Base-by-base conservation (phyloP, 2,888 invertebrate genomes). In the Leptothorax acervorum region DNA sequence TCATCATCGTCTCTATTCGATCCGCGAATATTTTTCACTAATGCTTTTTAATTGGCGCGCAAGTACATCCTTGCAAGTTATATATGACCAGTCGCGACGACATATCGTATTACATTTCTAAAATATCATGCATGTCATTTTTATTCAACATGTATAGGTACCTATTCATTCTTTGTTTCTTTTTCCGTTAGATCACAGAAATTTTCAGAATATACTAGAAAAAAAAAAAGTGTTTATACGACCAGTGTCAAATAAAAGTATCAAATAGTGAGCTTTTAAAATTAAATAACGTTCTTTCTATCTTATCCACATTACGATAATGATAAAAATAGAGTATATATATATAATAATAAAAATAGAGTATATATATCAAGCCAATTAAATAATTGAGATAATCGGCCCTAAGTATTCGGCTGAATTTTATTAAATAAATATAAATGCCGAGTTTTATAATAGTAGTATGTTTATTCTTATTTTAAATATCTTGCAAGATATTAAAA, bases 31-130 rank as follows among this genome's bases (percentile, higher is more conserved):
- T 70, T 78, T 78, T 18, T 0, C n/a, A 23, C 0, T 18, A 70
- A 31, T 18, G 15, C 15, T 60, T 79, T 79, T 79, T 45, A 45
- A 71, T 35, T 71, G 5, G 11, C 23, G 35, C n/a, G 28, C 31
- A 68, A 31, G n/a, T 18, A 28, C 12, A 42, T 39, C 51, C 15
- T 53, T 23, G 15, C 12, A 18, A 48, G 51, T 51, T 28, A n/a
- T 60, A n/a, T 60, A 23, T 9, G 12, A 31, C 3, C 11, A 0
- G 3, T 53, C n/a, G 23, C 53, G n/a, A 74, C 5, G 18, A 55
- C 31, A n/a, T n/a, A 31, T 45, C 8, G 8, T 48, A n/a, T 60
- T 60, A 23, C 23, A 28, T 31, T n/a, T 45, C n/a, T 31, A 15
- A 60, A 62, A 35, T 60, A 9, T 53, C n/a, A 3, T 45, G 15